Evolutionary conservation across 2,113 vertebrate species (phyloP).

Genomic region (Oophaga pumilio): DNA sequence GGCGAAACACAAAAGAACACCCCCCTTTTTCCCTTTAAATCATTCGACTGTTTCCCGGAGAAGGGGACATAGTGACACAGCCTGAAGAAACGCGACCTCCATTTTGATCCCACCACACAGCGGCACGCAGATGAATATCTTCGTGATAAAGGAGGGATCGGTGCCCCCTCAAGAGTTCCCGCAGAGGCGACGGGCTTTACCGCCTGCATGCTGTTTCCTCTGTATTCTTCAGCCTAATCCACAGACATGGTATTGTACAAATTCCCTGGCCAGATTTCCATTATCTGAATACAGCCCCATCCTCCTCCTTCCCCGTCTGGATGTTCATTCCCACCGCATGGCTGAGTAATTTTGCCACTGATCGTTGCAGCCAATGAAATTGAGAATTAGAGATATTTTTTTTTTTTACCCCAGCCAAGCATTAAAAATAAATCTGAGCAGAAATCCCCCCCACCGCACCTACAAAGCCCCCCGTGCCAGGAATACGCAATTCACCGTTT

Average conservation of each 20-base stretch:
- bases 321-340: slow-evolving; percentile 55
- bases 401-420: slow-evolving; percentile 34
- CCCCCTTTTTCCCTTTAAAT: not conserved
- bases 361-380: slow-evolving; percentile 56
- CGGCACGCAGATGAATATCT: slow-evolving; percentile 11
- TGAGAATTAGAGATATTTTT: slow-evolving; percentile 56
- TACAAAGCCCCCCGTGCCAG: slow-evolving; percentile 35
- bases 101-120: slow-evolving; percentile 28
- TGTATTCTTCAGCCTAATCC: slow-evolving; percentile 47
- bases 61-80: slow-evolving; percentile 3
- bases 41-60: not conserved
- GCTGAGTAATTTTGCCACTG: slow-evolving; percentile 55
- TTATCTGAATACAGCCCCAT: slow-evolving; percentile 51
- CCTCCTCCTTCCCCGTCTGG: slow-evolving; percentile 26
- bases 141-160: not conserved
- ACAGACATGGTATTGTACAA: slow-evolving; percentile 37
- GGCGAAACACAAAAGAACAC: slow-evolving; percentile 4
- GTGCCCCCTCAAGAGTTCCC: slow-evolving; percentile 22
- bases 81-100: slow-evolving; percentile 22
- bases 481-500: slow-evolving; percentile 53
- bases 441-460: not conserved
- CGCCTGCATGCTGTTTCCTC: slow-evolving; percentile 38
- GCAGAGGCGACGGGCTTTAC: slow-evolving; percentile 13
- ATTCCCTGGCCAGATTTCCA: slow-evolving; percentile 52
- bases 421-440: slow-evolving; percentile 54